Conservation (phyloP, 2,113 vertebrate genomes). For the Theristicus caerulescens region DNA sequence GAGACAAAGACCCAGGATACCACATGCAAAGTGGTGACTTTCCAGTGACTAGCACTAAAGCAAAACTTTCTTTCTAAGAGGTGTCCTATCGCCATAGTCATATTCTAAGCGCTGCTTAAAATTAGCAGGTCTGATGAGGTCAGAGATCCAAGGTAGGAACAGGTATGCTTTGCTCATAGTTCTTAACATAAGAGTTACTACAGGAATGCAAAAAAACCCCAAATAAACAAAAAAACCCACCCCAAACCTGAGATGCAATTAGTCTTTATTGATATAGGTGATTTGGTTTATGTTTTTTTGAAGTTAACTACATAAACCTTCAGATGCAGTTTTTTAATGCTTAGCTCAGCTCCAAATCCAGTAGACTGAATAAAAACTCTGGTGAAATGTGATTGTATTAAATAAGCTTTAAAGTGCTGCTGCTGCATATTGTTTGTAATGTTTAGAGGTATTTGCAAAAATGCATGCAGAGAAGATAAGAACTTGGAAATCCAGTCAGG, state of each 20-base stretch:
- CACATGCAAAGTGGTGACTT: neutral
- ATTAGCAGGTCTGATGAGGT: neutral
- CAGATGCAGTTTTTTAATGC: neutral
- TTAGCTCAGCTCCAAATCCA: constrained; percentile 38
- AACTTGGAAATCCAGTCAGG: neutral
- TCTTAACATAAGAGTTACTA: neutral
- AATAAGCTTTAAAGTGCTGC: neutral
- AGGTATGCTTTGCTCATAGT: neutral
- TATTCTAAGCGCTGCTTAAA: neutral
- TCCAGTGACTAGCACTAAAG: neutral
- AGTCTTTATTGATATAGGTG: neutral
- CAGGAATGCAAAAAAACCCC: neutral
- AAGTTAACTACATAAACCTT: constrained; percentile 48
- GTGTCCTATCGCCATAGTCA: neutral
- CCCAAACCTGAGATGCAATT: neutral
- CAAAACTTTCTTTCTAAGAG: neutral
- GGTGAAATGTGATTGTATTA: neutral
- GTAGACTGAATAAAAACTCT: constrained; percentile 12
- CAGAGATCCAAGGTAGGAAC: neutral
- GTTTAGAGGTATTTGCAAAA: neutral
- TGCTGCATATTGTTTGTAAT: neutral
- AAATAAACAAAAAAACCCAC: neutral
- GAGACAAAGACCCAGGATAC: neutral
- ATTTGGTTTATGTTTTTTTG: neutral
- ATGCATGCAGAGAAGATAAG: neutral